These are phyloP conservation scores for Noturus placidus DNA, from an alignment of 2,113 vertebrate genomes.

Conservation along the genomic window DNA sequence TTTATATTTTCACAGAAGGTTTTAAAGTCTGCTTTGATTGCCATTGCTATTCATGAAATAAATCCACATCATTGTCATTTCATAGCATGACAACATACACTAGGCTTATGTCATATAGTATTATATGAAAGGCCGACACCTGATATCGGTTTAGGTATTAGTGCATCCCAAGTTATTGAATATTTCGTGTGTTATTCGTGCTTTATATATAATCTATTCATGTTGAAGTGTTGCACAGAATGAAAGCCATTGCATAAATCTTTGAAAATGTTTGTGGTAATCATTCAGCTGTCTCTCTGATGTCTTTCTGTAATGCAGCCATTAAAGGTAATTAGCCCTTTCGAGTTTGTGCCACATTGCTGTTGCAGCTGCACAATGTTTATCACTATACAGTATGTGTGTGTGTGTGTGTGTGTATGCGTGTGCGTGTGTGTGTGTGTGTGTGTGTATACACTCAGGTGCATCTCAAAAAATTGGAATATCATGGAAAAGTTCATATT, in stretches of 20 bases:
- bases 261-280: constrained; percentile 5
- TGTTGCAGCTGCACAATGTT: constrained; percentile 23
- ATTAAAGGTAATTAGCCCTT: constrained; percentile 54
- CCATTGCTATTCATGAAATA: background rate
- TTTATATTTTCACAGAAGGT: too few relatives aligned
- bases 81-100: background rate
- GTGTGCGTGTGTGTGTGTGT: too few relatives aligned
- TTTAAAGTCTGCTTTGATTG: background rate
- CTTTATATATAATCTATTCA: background rate
- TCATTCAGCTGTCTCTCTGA: constrained; percentile 20
- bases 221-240: background rate
- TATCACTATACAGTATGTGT: constrained; percentile 1
- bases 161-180: background rate
- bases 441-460: too few relatives aligned
- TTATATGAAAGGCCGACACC: background rate
- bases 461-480: too few relatives aligned
- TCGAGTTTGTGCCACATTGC: constrained; percentile 27
- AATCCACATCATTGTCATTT: background rate
- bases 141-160: background rate
- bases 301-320: constrained; percentile 45
- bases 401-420: too few relatives aligned
- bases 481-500: too few relatives aligned
- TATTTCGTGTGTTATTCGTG: background rate
- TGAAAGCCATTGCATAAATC: constrained; percentile 1
- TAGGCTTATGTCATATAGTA: background rate